Evolutionary conservation across 1,140 invertebrate species (phyloP).

Genomic region (Schlechtendalia chinensis): DNA sequence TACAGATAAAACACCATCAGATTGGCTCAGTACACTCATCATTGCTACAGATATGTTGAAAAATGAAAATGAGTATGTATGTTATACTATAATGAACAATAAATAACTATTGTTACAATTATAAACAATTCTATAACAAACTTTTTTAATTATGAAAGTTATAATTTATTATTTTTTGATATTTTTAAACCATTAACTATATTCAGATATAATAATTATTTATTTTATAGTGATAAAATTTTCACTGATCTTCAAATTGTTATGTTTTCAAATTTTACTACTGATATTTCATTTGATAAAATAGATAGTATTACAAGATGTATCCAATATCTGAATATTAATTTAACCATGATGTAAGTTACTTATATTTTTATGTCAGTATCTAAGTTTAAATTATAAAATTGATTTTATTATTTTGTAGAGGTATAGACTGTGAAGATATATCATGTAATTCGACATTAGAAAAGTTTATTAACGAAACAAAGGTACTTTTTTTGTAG

Average conservation of each 20-base stretch:
- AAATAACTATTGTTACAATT: no score
- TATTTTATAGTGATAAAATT: conserved; percentile 22
- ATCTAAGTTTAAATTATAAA: background rate
- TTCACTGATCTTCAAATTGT: conserved; percentile 23
- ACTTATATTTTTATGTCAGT: background rate
- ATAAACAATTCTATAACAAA: no score
- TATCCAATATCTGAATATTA: background rate
- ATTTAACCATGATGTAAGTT: conserved; percentile 38
- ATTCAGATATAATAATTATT: background rate
- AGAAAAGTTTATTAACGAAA: background rate
- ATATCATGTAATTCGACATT: background rate
- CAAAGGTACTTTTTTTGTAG: background rate
- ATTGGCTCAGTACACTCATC: conserved; percentile 33
- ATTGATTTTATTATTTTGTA: conserved; percentile 5
- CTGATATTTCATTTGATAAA: conserved; percentile 13
- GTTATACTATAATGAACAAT: background rate
- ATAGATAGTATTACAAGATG: background rate
- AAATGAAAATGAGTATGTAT: conserved; percentile 21
- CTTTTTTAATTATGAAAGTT: no score
- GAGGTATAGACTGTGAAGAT: conserved; percentile 8
- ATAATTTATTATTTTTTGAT: no score
- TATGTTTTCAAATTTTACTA: conserved; percentile 24
- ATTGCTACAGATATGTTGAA: conserved; percentile 20
- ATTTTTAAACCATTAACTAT: no score
- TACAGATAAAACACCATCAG: conserved; percentile 13